Base-by-base conservation (phyloP, 2,113 vertebrate species). In the Vireo altiloquus region DNA sequence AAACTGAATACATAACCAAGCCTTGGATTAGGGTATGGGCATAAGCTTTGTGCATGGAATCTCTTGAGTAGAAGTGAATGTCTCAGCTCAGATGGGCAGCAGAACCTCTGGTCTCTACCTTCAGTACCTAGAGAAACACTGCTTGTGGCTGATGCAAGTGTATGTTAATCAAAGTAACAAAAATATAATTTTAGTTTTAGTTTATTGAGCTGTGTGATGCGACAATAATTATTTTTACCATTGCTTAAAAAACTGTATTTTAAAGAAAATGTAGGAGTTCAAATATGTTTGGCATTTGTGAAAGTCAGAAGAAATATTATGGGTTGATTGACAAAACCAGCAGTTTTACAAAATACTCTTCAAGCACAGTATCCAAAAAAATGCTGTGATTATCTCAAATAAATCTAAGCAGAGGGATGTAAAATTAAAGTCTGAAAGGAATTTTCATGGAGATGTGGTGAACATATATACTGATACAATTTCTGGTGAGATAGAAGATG, bases 211-310 rank as follows among this genome's bases (percentile, higher is more conserved):
- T 53, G 30, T 82, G 37, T 57, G 74, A 94, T 28, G 86, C 76
- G 57, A 72, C 28, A 59, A 40, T 76, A 80, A 95, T 94, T 90
- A 65, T 87, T 89, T 97, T 93, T 91, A 80, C 53, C 33, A 13
- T 63, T 69, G 71, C 66, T 87, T 87, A 33, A 90, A 95, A 70
- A 12, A 23, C 20, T 63, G 22, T 72, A 61, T 87, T 85, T 91
- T 79, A 74, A 85, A 94, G 74, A 85, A 91, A 91, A 95, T 74
- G 27, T 82, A 72, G 37, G 65, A 84, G 50, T 91, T 92, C 60
- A 95, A 82, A 89, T 60, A 80, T n/a, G n/a, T 77, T 46, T 82
- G 65, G 59, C 54, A 69, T 92, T 82, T 90, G 37, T 53, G 57
- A 74, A 86, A 91, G 70, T 79, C 82, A 75, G 50, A 90, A 85